Evolutionary conservation across 2,888 invertebrate species (phyloP), one percentile per base, ranked within the genome.

Genomic region (Gonocerus acuteangulatus): DNA sequence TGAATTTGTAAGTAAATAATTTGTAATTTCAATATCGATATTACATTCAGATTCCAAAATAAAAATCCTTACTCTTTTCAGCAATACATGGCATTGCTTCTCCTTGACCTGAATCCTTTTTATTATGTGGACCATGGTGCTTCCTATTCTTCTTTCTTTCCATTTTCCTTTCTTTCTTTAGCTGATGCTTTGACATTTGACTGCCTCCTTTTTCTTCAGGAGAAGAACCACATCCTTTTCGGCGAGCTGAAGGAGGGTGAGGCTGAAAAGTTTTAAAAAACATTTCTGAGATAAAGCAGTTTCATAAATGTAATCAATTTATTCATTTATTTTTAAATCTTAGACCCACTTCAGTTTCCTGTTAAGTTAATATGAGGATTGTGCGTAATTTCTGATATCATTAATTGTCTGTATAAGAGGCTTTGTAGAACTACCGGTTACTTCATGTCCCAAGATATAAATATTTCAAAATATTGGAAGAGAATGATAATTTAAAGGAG

Each of bases 151-250:
- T 69, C 48, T 75, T 75, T 66, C 75, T 76, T 2, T 73, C 69
- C 2, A 76, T 74, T 58, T 78, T 77, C 68, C 80, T 78, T 70
- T 84, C 83, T 70, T 83, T 84, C 73, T 83, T 85, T 60, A 79
- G 72, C 71, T 85, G 84, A 72, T 83, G 79, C 72, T 84, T 85
- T 2, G 82, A 82, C 52, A 64, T 64, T 9, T 16, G 13, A 3
- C 51, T 2, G 21, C 19, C 18, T 19, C 39, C 48, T 59, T 62
- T 39, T 19, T 65, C 64, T 16, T 65, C 60, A 36, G 47, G 48
- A 32, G 63, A 36, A 9, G 56, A 60, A 48, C 45, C 52, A 34
- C 62, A 54, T 27, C 60, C 67, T 61, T 71, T 73, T 57, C 71
- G 69, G 48, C 71, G 69, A 19, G 62, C 75, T 0, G 81, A 77